phyloP scores from a whole-genome alignment of 2,888 invertebrate genomes.

The Cephus pulcher region DNA sequence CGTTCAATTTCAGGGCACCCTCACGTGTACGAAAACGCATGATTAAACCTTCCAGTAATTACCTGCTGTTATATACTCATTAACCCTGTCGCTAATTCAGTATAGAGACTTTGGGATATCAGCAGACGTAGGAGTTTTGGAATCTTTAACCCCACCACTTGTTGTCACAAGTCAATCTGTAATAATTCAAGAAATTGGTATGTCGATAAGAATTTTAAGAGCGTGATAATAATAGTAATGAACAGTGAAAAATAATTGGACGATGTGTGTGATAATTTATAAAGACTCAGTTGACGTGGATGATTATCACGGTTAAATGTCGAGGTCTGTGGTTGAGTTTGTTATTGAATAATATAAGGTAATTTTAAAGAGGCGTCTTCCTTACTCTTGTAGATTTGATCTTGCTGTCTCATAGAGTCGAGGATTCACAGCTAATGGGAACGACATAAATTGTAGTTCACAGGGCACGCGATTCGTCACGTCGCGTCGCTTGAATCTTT shows the following conservation, averaged over 20 bases:
- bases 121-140: not conserved
- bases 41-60: not conserved
- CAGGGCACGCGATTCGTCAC: not conserved
- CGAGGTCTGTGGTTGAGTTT: not conserved
- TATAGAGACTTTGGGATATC: not conserved
- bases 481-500: not conserved
- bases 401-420: not conserved
- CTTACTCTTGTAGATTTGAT: not conserved
- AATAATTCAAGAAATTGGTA: not conserved
- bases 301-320: not conserved
- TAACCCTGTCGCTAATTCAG: not conserved
- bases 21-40: not conserved
- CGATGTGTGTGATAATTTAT: too few species aligned
- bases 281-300: not conserved
- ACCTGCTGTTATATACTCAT: not conserved
- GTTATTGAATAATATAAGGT: not conserved
- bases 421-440: not conserved
- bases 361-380: not conserved
- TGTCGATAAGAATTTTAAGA: not conserved
- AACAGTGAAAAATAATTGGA: too few species aligned
- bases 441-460: not conserved
- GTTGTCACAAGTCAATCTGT: not conserved
- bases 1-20: not conserved
- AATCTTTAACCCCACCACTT: not conserved
- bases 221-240: too few species aligned